Evolutionary conservation across 2,113 vertebrate genomes (phyloP).

Genomic region (Myanophis thanlyinensis): DNA sequence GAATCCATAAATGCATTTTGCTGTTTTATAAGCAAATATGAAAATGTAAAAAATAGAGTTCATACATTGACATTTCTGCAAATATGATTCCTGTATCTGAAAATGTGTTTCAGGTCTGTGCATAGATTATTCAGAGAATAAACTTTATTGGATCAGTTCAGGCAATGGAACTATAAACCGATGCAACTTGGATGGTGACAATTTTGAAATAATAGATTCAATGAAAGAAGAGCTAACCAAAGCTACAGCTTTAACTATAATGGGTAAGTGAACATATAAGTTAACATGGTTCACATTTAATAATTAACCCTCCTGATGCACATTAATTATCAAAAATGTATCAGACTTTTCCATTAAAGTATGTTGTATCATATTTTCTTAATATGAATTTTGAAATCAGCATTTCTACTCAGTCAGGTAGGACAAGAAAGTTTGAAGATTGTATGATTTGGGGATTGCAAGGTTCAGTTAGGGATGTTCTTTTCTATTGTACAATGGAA

Average conservation of each 20-base stretch:
- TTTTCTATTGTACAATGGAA: background rate
- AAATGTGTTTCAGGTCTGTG: constrained; percentile 87
- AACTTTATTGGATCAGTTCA: constrained; percentile 98
- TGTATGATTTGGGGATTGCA: background rate
- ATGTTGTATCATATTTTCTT: background rate
- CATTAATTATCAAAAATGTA: constrained; percentile 59
- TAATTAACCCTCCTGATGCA: constrained; percentile 39
- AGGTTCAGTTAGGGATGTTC: background rate
- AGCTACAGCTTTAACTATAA: constrained; percentile 93
- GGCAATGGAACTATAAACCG: constrained; percentile 97
- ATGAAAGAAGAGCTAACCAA: constrained; percentile 91
- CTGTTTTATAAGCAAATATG: background rate
- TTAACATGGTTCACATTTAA: constrained; percentile 33
- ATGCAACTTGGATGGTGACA: constrained; percentile 92
- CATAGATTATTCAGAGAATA: constrained; percentile 90
- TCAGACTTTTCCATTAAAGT: constrained; percentile 12
- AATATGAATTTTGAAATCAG: background rate
- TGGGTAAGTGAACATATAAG: constrained; percentile 93
- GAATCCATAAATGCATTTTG: background rate
- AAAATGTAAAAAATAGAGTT: background rate
- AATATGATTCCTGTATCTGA: constrained; percentile 51
- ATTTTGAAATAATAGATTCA: constrained; percentile 92
- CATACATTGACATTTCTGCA: constrained; percentile 1
- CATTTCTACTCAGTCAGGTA: background rate
- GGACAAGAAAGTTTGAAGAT: background rate